Base-by-base conservation (phyloP, 2,797 vertebrate genomes). In the Acrocephalus scirpaceus region DNA sequence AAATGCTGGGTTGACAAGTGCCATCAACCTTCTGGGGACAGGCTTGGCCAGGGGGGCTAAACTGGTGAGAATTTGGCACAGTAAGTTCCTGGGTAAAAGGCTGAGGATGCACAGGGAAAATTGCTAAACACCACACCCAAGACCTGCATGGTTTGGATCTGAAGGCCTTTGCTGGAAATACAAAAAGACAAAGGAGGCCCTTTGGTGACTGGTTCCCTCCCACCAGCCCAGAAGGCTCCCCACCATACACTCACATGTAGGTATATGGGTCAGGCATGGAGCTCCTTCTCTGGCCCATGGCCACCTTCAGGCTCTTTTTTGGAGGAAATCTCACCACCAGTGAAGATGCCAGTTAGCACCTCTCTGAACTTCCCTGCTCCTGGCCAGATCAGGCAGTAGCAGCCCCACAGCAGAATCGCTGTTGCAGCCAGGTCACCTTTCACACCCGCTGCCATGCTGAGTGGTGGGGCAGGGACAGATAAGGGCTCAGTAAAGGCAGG, bases 211-310 rank as follows among this genome's bases (percentile, higher is more conserved):
- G 47, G 3, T 13, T 84, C 14, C 30, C n/a, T 75, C 50, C 16
- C 47, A 86, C 3, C 8, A 62, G 34, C 54, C 16, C 47, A 23
- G 69, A 50, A 65, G 21, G 8, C 8, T 93, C 20, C 40, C 26
- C 30, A 40, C 32, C 17, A 58, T 48, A 51, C 15, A 10, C 51
- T 54, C 12, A 69, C 16, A 54, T 40, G 26, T 11, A 23, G 34
- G 22, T 22, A 27, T 2, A 0, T 34, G 47, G 14, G 16, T 50
- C 25, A 67, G 48, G 27, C 61, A 71, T 30, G 0, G 3, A 51
- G 60, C 10, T 78, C 26, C 36, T 67, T n/a, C 53, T 67, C n/a
- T 7, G 7, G 27, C 48, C 17, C 9, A 2, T 7, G n/a, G 29
- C 36, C 40, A 23, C 15, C 32, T 64, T 69, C 57, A 82, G 26